Evolutionary conservation across 2,888 invertebrate species (phyloP).

Genomic region (Anorthoa munda): DNA sequence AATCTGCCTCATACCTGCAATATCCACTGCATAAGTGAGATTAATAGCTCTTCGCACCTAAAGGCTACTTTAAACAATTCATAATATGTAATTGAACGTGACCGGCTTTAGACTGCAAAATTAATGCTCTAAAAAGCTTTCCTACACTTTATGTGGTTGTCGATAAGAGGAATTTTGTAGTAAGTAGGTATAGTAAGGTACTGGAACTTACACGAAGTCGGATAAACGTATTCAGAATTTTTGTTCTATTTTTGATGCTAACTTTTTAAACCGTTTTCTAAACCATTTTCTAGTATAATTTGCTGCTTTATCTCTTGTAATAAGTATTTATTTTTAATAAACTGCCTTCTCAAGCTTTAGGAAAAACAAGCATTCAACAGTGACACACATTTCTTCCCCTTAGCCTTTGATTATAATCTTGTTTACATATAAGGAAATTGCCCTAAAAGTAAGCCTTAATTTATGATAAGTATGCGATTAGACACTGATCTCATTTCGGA

Average conservation of each 20-base stretch:
- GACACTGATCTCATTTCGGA: constrained; percentile 80
- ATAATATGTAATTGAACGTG: neutral
- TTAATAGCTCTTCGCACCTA: constrained; percentile 27
- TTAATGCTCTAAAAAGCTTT: constrained; percentile 5
- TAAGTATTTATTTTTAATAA: neutral
- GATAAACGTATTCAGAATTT: neutral
- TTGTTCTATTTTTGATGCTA: constrained; percentile 9
- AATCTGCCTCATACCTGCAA: constrained; percentile 25
- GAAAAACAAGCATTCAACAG: constrained; percentile 15
- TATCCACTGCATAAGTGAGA: constrained; percentile 37
- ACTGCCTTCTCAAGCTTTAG: neutral
- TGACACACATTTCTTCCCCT: constrained; percentile 44
- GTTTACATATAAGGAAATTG: constrained; percentile 46
- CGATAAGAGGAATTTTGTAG: constrained; percentile 1
- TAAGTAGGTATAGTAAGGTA: too few relatives aligned
- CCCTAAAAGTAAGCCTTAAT: constrained; percentile 60
- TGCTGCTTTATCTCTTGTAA: neutral
- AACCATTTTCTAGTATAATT: neutral
- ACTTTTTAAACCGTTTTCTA: neutral
- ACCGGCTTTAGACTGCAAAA: neutral
- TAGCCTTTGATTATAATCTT: constrained; percentile 50
- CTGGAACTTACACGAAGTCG: constrained; percentile 10
- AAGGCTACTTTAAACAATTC: constrained; percentile 11
- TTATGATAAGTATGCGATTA: constrained; percentile 62
- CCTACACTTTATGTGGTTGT: constrained; percentile 1